Evolutionary conservation across 2,888 invertebrate genomes (phyloP).

Genomic region (Tachina lurida): DNA sequence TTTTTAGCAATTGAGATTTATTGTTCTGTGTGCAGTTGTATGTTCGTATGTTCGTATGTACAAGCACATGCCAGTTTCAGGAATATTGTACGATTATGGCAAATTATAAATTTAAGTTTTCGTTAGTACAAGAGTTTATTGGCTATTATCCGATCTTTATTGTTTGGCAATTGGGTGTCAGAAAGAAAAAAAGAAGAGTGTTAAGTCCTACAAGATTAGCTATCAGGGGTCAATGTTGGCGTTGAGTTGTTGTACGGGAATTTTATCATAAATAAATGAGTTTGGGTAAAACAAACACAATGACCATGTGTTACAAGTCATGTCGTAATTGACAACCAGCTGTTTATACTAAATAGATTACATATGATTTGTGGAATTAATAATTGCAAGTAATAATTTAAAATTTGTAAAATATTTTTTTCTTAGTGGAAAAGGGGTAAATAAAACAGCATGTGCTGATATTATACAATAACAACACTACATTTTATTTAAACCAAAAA

Average conservation of each 20-base stretch:
- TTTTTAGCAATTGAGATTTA: constrained; percentile 23
- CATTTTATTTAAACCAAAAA: no score
- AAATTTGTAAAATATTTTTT: not conserved
- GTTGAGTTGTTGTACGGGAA: constrained; percentile 2
- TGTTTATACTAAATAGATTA: not conserved
- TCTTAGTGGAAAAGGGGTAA: no score
- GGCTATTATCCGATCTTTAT: constrained; percentile 5
- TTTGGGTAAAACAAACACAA: constrained; percentile 19
- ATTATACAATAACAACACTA: no score
- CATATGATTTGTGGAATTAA: not conserved
- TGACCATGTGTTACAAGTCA: not conserved
- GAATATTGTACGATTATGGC: not conserved
- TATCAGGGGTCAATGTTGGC: constrained; percentile 9
- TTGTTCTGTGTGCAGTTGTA: not conserved
- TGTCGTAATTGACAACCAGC: not conserved
- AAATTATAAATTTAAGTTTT: constrained; percentile 9
- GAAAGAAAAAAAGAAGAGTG: not conserved
- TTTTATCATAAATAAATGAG: constrained; percentile 22
- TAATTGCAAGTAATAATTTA: not conserved
- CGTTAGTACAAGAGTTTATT: constrained; percentile 12
- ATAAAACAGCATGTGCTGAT: no score
- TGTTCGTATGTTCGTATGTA: not conserved
- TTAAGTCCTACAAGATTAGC: not conserved
- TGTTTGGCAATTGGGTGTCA: not conserved
- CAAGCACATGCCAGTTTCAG: not conserved